Percentiles rank a stretch among this genome's conserved stretches.
Conservation (phyloP, 2,888 invertebrate species). For the Conistra vaccinii region DNA sequence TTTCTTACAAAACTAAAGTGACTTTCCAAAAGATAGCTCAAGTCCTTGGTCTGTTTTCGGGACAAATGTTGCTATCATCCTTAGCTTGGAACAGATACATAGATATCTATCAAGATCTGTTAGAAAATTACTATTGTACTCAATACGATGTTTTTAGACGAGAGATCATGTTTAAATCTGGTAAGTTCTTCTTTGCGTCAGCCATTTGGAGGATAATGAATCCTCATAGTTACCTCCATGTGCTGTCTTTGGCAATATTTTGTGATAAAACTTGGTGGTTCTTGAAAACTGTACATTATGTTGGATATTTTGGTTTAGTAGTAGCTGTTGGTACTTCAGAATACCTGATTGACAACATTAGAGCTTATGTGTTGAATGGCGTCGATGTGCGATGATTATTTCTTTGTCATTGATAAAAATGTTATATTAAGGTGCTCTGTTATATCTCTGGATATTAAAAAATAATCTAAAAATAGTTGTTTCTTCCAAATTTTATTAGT, state of each 20-base stretch:
- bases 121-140: slow-evolving; percentile 90
- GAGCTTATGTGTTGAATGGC: slow-evolving; percentile 73
- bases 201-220: slow-evolving; percentile 95
- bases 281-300: slow-evolving; percentile 92
- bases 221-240: slow-evolving; percentile 94
- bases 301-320: slow-evolving; percentile 93
- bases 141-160: slow-evolving; percentile 88
- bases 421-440: slow-evolving; percentile 49
- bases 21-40: slow-evolving; percentile 92
- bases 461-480: slow-evolving; percentile 32
- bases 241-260: slow-evolving; percentile 94
- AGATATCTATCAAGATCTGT: slow-evolving; percentile 94
- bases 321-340: slow-evolving; percentile 93
- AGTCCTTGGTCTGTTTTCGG: slow-evolving; percentile 92
- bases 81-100: slow-evolving; percentile 96
- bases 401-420: not conserved
- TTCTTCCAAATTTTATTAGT: slow-evolving; percentile 56
- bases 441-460: slow-evolving; percentile 39
- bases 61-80: slow-evolving; percentile 94
- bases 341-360: slow-evolving; percentile 89
- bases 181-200: slow-evolving; percentile 93
- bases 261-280: slow-evolving; percentile 96
- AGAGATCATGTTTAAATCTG: slow-evolving; percentile 92
- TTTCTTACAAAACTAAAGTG: slow-evolving; percentile 93
- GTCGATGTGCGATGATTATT: slow-evolving; percentile 70